Evolutionary conservation across 2,888 invertebrate species (phyloP).

Genomic region (Galerucella calmariensis): DNA sequence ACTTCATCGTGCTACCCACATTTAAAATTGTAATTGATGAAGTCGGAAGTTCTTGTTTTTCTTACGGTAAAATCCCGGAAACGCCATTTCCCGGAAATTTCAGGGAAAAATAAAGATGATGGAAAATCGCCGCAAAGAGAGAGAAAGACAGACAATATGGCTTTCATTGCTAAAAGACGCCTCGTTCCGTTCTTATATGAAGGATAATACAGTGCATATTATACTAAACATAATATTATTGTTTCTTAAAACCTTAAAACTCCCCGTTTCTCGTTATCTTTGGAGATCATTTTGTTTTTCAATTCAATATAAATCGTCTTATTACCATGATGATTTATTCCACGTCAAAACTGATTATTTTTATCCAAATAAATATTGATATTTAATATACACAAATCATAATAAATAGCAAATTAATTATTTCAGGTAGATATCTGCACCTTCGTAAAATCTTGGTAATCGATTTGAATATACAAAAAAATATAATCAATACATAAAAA

Average conservation of each 20-base stretch:
- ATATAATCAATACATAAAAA: no score
- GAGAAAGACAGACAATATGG: conserved; percentile 50
- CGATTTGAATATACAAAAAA: no score
- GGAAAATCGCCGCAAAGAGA: conserved; percentile 46
- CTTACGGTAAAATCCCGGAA: conserved; percentile 53
- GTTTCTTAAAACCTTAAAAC: conserved; percentile 65
- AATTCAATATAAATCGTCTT: conserved; percentile 33
- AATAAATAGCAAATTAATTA: no score
- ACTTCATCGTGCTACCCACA: conserved; percentile 47
- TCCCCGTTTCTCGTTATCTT: conserved; percentile 34
- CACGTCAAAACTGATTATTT: neutral
- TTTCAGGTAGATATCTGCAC: no score
- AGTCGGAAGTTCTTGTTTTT: conserved; percentile 52
- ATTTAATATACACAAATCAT: no score
- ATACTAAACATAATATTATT: conserved; percentile 65
- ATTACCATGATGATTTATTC: conserved; percentile 18
- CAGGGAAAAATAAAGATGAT: conserved; percentile 29
- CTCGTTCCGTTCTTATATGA: conserved; percentile 52
- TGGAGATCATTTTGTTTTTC: conserved; percentile 40
- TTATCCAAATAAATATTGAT: neutral
- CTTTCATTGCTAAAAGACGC: conserved; percentile 57
- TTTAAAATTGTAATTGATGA: conserved; percentile 62
- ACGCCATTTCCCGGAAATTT: conserved; percentile 26
- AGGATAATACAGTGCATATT: conserved; percentile 64
- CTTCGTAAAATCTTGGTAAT: no score